Base-by-base conservation (phyloP, 2,113 vertebrate genomes). In the Pteropus alecto region DNA sequence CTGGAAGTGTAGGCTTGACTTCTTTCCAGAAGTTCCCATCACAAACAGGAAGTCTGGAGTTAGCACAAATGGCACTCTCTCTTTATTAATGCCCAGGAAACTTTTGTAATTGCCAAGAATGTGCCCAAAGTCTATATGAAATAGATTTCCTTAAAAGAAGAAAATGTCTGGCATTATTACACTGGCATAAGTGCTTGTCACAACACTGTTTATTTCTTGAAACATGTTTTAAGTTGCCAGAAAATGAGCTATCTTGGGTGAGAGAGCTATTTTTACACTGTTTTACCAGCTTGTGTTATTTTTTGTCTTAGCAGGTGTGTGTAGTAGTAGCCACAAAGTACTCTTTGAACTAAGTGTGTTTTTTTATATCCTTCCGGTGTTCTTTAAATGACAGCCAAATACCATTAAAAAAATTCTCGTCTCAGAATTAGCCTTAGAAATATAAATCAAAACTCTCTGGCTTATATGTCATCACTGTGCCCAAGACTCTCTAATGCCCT, bases 81-180 rank as follows among this genome's bases (percentile, higher is more conserved):
- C 99, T 97, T 99, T 99, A 98, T 99, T 99, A 98, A 99, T 99
- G 89, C 99, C 99, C 98, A 99, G 99, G 97, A 99, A 99, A 96
- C 99, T 99, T 99, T 99, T 99, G 58, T 99, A 99, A 98, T 99
- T 99, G 94, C 99, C 99, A 98, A 99, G 99, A 98, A 99, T 99
- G 98, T 99, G 99, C 56, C 99, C 99, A 87, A 99, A 99, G 98
- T 99, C 99, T 46, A 99, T 99, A 97, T 99, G 99, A 98, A 99
- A 99, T 48, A 99, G 99, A 95, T 99, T 99, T 93, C 99, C 99
- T 99, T 74, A 94, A 86, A 90, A 97, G 58, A 97, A 97, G 96
- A 83, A 96, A 90, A 94, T n/a, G 95, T 56, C n/a, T 83, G 97
- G 48, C 54, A 74, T 98, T 93, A 98, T 26, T 35, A 30, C 70